Evolutionary conservation across 2,888 invertebrate species (phyloP), one percentile per base, ranked within the genome.

Genomic region (Rhorus exstirpatorius): DNA sequence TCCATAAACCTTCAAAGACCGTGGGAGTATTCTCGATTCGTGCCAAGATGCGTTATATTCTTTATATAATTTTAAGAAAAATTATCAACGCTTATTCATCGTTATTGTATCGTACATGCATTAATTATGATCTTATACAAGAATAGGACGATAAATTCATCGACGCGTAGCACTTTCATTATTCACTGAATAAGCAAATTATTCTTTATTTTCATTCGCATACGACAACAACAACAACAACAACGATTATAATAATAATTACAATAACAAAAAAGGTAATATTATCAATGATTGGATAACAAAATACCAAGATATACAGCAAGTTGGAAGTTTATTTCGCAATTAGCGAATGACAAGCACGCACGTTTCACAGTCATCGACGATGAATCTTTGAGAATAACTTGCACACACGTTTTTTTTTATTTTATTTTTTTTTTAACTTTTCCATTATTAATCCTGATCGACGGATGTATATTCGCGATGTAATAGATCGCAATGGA

Each of bases 151-250:
- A 35, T 26, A 38, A 63, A 74, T 55, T 70, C 35, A 55, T 8
- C 8, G 24, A 65, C 79, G 65, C 58, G 31, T 38, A 76, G 60
- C 71, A 71, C 79, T 79, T 82, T 53, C 75, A 79, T 79, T 79
- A 76, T 67, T 41, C 60, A 19, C 19, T 14, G 35, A 17, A 49
- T 21, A 17, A 46, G n/a, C 8, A 55, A 72, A 63, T 35, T 26
- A 63, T 41, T 8, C 19, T 63, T 46, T n/a, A 51, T 19, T 1
- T 31, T 12, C n/a, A 61, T 55, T 24, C 3, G 0, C 12, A 6
- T 17, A 19, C 6, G 24, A 49, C 14, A 31, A 17, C 8, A 35
- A 44, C 8, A 35, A 46, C 12, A 19, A 41, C 49, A 35, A 31
- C 49, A 12, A 24, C 12, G 19, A 38, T n/a, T n/a, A n/a, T 38